These are phyloP conservation scores for Patella vulgata DNA, from an alignment of 1,140 invertebrate genomes.

Conservation along the genomic window DNA sequence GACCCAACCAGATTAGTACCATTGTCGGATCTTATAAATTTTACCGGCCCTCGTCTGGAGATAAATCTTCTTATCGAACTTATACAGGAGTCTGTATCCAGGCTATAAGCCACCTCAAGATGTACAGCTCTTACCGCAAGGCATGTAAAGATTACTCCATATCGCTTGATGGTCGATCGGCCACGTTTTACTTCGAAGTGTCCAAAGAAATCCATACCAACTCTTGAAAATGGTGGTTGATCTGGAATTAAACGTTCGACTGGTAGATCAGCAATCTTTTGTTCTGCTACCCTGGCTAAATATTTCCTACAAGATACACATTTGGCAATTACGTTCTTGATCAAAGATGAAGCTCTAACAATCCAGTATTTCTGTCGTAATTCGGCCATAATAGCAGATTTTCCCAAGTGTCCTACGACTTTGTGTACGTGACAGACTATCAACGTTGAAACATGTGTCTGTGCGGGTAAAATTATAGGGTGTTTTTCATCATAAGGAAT, in stretches of 20 bases:
- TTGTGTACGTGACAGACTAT: constrained; percentile 11
- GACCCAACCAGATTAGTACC: constrained; percentile 32
- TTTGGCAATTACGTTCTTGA: constrained; percentile 6
- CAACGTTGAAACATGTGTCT: constrained; percentile 9
- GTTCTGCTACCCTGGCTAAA: constrained; percentile 2
- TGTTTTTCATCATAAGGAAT: constrained; percentile 20
- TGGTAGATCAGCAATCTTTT: constrained; percentile 32
- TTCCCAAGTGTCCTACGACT: constrained; percentile 10
- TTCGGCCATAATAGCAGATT: constrained; percentile 11
- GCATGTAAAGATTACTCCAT: constrained; percentile 46
- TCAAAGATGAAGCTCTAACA: neutral
- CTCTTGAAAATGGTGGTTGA: constrained; percentile 39
- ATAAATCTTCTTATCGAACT: constrained; percentile 33
- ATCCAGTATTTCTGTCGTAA: constrained; percentile 16
- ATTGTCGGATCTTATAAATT: constrained; percentile 16
- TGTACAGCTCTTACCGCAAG: constrained; percentile 33
- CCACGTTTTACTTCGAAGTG: constrained; percentile 36
- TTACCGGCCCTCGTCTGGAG: constrained; percentile 22
- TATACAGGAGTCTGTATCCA: no score
- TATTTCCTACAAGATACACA: constrained; percentile 5
- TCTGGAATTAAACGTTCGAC: constrained; percentile 23
- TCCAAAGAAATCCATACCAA: constrained; percentile 51
- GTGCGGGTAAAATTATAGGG: constrained; percentile 24
- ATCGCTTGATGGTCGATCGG: constrained; percentile 32
- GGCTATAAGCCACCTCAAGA: constrained; percentile 34